Percentiles rank a stretch among this genome's conserved stretches.
Conservation (phyloP, 2,113 vertebrate species). For the Mesocricetus auratus region DNA sequence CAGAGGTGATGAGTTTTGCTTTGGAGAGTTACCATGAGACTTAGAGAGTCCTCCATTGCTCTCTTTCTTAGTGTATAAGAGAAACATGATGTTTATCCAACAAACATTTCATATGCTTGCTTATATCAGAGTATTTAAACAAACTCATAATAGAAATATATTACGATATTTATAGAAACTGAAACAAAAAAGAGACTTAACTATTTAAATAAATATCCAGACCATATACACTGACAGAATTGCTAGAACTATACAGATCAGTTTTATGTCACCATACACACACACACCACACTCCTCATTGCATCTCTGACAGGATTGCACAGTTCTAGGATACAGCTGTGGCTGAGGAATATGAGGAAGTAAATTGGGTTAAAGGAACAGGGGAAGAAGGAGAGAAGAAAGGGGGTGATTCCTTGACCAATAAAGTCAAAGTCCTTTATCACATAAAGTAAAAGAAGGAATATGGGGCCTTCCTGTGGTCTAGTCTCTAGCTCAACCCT, state of each 20-base stretch:
- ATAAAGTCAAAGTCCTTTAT: not conserved
- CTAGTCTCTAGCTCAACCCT: not conserved
- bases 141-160: not conserved
- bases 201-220: conserved; percentile 7
- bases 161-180: not conserved
- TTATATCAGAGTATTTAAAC: not conserved
- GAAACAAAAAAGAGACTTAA: not conserved
- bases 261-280: not conserved
- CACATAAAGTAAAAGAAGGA: not conserved
- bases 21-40: not conserved
- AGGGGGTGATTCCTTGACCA: not conserved
- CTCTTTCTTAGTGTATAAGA: not conserved
- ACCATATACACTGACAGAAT: not conserved
- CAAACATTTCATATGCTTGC: not conserved
- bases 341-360: not conserved
- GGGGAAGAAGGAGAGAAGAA: not conserved
- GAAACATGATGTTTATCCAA: not conserved
- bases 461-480: not conserved
- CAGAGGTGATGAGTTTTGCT: not conserved
- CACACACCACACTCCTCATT: not conserved
- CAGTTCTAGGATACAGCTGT: conserved; percentile 42
- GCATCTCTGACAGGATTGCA: not conserved
- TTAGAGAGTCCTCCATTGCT: not conserved
- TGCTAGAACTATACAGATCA: not conserved
- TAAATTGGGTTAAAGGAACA: conserved; percentile 5